Percentiles rank a stretch among this genome's conserved stretches.
Conservation (phyloP, 1,140 invertebrate species). For the Drosophila ironensis region DNA sequence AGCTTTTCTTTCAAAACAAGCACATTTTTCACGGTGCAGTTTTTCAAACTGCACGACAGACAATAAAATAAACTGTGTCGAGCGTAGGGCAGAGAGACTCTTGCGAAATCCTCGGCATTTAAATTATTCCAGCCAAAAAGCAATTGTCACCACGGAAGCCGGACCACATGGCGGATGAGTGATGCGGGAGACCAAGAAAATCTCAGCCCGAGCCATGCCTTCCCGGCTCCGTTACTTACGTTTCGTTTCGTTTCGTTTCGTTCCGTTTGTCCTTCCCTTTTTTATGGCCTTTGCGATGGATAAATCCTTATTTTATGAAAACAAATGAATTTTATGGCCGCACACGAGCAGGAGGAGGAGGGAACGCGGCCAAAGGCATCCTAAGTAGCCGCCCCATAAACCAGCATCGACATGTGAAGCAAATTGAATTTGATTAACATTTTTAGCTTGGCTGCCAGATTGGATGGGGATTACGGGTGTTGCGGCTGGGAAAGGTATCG, state of each 20-base stretch:
- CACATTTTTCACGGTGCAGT: not conserved
- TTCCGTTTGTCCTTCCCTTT: too few relatives aligned
- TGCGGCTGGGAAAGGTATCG: not conserved
- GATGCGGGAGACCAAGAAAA: conserved; percentile 41
- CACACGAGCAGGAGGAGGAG: conserved; percentile 8
- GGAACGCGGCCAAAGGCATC: not conserved
- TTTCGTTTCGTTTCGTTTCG: too few relatives aligned
- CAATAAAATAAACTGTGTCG: conserved; percentile 51
- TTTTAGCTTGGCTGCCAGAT: conserved; percentile 4
- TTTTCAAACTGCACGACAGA: conserved; percentile 17
- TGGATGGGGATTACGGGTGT: not conserved
- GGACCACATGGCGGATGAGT: conserved; percentile 57
- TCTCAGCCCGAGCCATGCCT: conserved; percentile 10
- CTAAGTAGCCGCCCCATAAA: conserved; percentile 38
- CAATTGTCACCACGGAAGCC: conserved; percentile 56
- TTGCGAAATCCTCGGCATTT: conserved; percentile 34
- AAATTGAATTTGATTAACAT: conserved; percentile 75
- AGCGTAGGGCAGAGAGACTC: conserved; percentile 10
- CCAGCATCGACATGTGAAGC: conserved; percentile 44
- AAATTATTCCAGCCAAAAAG: conserved; percentile 38
- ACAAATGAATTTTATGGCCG: conserved; percentile 72
- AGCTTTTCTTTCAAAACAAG: not conserved
- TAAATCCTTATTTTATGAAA: conserved; percentile 76
- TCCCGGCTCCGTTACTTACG: not conserved
- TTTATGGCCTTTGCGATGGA: conserved; percentile 55